Evolutionary conservation across 2,113 vertebrate species (phyloP).

Genomic region (Periophthalmus modestus): DNA sequence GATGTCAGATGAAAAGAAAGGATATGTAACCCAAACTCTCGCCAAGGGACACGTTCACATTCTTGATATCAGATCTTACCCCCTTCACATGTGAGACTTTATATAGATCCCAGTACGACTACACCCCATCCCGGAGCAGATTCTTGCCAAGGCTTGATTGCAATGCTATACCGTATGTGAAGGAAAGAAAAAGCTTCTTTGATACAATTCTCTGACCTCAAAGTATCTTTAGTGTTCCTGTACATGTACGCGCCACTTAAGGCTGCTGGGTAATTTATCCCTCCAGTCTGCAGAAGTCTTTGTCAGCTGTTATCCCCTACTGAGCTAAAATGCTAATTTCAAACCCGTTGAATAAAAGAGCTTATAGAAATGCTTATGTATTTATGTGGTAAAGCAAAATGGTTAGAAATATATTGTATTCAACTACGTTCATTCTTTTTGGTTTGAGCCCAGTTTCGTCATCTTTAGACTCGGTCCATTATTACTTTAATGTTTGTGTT

Average conservation of each 20-base stretch:
- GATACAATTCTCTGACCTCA: conserved; percentile 42
- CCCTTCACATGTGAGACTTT: conserved; percentile 45
- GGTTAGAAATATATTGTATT: background rate
- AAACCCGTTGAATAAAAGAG: conserved; percentile 29
- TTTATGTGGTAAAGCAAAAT: background rate
- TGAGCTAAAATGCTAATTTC: conserved; percentile 47
- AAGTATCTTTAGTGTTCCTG: conserved; percentile 25
- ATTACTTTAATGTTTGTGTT: too few species aligned
- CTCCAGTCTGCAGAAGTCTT: conserved; percentile 6
- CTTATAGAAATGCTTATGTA: background rate
- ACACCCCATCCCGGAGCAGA: conserved; percentile 30
- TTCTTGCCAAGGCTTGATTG: conserved; percentile 57
- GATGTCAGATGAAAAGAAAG: conserved; percentile 69
- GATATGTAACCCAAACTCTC: conserved; percentile 70
- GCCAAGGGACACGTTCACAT: conserved; percentile 64
- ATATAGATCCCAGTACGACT: conserved; percentile 64
- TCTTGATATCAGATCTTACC: conserved; percentile 58
- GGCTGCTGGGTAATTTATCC: conserved; percentile 3
- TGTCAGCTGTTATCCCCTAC: conserved; percentile 20
- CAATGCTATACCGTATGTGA: conserved; percentile 48
- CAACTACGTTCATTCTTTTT: too few species aligned
- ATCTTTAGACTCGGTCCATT: too few species aligned
- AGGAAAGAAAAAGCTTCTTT: conserved; percentile 18
- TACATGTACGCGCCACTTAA: conserved; percentile 12
- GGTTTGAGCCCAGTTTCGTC: too few species aligned